Evolutionary conservation across 1,140 invertebrate species (phyloP).

Genomic region (Chironomus striatipennis): DNA sequence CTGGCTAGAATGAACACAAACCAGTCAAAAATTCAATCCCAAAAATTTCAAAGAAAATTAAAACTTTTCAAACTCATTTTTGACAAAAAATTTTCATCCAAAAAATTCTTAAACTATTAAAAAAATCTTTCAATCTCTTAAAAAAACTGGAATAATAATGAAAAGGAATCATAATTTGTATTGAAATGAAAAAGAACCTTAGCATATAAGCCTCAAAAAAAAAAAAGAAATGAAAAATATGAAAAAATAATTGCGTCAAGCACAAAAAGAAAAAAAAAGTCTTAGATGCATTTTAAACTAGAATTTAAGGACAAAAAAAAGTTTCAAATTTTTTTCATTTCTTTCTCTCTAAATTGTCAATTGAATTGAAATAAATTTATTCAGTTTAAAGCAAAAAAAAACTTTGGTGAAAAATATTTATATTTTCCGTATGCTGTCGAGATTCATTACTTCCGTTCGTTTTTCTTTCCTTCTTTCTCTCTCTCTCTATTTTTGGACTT

Average conservation of each 20-base stretch:
- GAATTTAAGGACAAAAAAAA: neutral
- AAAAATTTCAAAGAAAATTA: no score
- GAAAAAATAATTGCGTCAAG: no score
- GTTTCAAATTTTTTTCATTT: neutral
- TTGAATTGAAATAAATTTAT: neutral
- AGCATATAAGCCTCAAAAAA: neutral
- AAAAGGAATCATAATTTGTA: neutral
- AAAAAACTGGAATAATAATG: neutral
- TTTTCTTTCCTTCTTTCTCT: no score
- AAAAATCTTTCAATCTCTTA: neutral
- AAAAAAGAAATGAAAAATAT: neutral
- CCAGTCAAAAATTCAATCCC: neutral
- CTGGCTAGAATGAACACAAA: no score
- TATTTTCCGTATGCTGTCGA: no score
- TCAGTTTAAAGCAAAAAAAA: neutral
- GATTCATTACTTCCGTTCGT: no score
- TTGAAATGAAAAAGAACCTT: neutral
- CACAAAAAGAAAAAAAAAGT: neutral
- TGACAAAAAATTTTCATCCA: no score
- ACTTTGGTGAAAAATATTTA: neutral
- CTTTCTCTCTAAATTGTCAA: conserved; percentile 8
- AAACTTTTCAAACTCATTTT: neutral
- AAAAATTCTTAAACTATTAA: no score
- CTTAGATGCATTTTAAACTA: neutral
- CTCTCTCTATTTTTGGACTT: neutral